phyloP scores from a whole-genome alignment of 2,888 invertebrate genomes.

The Schizotus pectinicornis region DNA sequence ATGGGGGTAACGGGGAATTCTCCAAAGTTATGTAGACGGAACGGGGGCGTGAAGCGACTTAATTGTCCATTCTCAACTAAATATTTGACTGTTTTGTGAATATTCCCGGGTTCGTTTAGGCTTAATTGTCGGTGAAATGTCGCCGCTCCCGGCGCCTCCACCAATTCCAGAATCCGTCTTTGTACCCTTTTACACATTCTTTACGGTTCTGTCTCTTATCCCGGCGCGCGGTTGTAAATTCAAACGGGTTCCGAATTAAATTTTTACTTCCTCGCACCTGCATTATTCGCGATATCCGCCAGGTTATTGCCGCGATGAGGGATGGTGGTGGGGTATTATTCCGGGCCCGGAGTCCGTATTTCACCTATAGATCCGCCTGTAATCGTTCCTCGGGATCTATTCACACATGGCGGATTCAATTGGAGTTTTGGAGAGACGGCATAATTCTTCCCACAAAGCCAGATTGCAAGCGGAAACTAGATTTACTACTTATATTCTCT shows the following conservation, averaged over 20 bases:
- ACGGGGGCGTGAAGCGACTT: constrained; percentile 22
- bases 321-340: constrained; percentile 2
- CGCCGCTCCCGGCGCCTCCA: constrained; percentile 14
- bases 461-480: constrained; percentile 44
- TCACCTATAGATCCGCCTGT: constrained; percentile 31
- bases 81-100: constrained; percentile 27
- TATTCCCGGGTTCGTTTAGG: constrained; percentile 22
- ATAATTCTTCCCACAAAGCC: constrained; percentile 40
- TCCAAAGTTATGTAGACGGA: constrained; percentile 18
- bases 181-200: neutral
- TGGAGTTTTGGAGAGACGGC: constrained; percentile 22
- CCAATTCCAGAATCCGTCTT: constrained; percentile 14
- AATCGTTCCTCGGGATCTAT: constrained; percentile 45
- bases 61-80: constrained; percentile 27
- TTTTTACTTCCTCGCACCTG: neutral
- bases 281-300: neutral
- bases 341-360: constrained; percentile 16
- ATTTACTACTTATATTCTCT: constrained; percentile 53
- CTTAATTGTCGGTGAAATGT: constrained; percentile 19
- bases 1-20: constrained; percentile 2
- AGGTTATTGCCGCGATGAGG: neutral
- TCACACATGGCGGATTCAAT: constrained; percentile 36
- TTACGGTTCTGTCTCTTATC: neutral
- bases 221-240: neutral
- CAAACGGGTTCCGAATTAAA: neutral